These are phyloP conservation scores for Drosophila pegasa DNA, from an alignment of 2,888 invertebrate genomes.

Conservation along the genomic window DNA sequence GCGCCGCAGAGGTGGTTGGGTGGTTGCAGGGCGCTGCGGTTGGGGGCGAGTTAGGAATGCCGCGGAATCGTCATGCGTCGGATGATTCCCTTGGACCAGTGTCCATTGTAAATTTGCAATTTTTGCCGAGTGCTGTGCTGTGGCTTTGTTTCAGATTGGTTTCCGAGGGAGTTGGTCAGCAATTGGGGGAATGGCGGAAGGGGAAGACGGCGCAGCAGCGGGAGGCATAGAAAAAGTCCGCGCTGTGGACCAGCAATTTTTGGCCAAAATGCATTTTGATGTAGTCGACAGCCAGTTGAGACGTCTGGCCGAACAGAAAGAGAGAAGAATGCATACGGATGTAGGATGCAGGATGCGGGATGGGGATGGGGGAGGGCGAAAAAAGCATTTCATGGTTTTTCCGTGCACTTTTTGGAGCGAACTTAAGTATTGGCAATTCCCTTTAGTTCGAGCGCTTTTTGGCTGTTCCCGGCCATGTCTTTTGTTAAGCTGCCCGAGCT, in stretches of 20 bases:
- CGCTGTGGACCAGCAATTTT: conserved; percentile 53
- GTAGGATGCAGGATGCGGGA: too few species aligned
- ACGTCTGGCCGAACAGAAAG: conserved; percentile 34
- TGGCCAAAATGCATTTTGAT: conserved; percentile 77
- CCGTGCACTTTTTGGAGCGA: conserved; percentile 5
- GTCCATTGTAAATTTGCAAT: conserved; percentile 76
- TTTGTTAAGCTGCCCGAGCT: conserved; percentile 46
- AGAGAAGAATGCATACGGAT: conserved; percentile 30
- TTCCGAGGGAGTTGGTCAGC: conserved; percentile 31
- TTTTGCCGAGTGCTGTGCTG: conserved; percentile 67
- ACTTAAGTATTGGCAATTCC: conserved; percentile 51
- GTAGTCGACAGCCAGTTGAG: conserved; percentile 57
- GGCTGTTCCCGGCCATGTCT: conserved; percentile 29
- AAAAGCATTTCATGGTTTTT: conserved; percentile 34
- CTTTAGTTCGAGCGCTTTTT: conserved; percentile 36
- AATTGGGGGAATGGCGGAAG: neutral
- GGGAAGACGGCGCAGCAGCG: neutral
- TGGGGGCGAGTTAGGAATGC: neutral
- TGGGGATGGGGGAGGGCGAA: neutral
- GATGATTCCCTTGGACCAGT: conserved; percentile 37
- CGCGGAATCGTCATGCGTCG: conserved; percentile 40
- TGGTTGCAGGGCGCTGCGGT: neutral
- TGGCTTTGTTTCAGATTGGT: conserved; percentile 69
- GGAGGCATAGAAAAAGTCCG: conserved; percentile 29
- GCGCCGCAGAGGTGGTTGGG: neutral